phyloP scores from a whole-genome alignment of 1,140 invertebrate species.

The Uloborus diversus region DNA sequence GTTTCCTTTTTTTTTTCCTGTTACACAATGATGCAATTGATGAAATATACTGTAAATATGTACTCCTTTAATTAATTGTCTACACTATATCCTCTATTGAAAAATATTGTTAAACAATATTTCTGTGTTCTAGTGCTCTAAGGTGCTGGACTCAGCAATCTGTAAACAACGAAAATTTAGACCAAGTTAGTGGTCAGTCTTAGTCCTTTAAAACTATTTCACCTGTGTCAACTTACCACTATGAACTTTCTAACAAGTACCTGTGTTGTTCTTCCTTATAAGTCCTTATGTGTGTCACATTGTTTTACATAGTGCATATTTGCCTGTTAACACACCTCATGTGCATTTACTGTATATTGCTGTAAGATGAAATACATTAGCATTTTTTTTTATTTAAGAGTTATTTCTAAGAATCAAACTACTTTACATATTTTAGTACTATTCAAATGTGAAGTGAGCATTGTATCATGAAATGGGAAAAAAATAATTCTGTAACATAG shows the following conservation, averaged over 20 bases:
- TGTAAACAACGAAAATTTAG: constrained; percentile 55
- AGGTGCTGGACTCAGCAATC: constrained; percentile 54
- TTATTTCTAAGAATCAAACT: neutral
- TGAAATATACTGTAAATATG: no score
- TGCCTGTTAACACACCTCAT: constrained; percentile 48
- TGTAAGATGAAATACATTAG: neutral
- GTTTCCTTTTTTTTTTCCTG: no score
- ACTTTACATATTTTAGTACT: no score
- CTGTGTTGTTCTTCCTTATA: constrained; percentile 12
- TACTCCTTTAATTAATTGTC: constrained; percentile 23
- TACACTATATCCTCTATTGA: constrained; percentile 15
- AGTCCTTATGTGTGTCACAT: constrained; percentile 20
- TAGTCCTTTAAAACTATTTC: constrained; percentile 39
- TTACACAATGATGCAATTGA: no score
- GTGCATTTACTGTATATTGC: constrained; percentile 54
- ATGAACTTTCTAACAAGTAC: neutral
- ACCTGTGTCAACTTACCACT: constrained; percentile 37
- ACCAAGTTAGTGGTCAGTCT: constrained; percentile 49
- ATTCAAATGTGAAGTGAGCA: no score
- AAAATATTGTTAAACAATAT: constrained; percentile 45
- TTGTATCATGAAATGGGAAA: no score
- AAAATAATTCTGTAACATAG: neutral
- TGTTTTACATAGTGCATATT: constrained; percentile 42
- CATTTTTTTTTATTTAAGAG: neutral
- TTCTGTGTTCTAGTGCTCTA: constrained; percentile 55